These are phyloP conservation scores for Sclerurus mexicanus DNA, from an alignment of 2,113 vertebrate species.

Conservation along the genomic window DNA sequence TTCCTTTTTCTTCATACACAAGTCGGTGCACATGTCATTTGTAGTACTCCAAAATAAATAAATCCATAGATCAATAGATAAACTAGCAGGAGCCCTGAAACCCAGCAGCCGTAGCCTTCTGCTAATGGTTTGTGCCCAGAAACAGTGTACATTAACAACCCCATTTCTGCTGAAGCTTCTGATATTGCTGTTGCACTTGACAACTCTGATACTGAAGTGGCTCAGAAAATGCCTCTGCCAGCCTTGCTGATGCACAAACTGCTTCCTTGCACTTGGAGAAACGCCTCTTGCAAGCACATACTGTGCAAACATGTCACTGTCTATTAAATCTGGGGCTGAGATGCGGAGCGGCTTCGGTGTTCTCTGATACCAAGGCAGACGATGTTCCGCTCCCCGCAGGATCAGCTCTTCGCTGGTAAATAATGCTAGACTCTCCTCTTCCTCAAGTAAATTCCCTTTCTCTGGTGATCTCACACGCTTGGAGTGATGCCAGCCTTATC, in stretches of 20 bases:
- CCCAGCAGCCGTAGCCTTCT: neutral
- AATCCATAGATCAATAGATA: neutral
- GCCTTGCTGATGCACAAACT: constrained; percentile 8
- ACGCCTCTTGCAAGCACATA: constrained; percentile 2
- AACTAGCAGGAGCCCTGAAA: neutral
- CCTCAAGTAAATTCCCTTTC: neutral
- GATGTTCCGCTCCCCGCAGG: neutral
- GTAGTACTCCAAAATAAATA: neutral
- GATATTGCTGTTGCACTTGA: neutral
- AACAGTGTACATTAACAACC: neutral
- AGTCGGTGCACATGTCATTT: neutral
- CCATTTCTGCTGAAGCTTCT: neutral
- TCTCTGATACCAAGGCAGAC: neutral
- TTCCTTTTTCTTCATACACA: neutral
- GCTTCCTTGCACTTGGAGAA: constrained; percentile 33
- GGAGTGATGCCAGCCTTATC: neutral
- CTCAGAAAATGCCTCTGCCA: neutral
- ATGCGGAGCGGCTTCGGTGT: neutral
- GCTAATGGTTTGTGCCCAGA: neutral
- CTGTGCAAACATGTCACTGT: constrained; percentile 31
- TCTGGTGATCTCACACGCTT: neutral
- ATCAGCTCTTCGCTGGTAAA: constrained; percentile 6
- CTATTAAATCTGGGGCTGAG: constrained; percentile 25
- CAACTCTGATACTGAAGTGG: neutral
- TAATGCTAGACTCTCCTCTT: neutral